These are phyloP conservation scores for Ips nitidus DNA, from an alignment of 1,140 invertebrate genomes.

Conservation along the genomic window DNA sequence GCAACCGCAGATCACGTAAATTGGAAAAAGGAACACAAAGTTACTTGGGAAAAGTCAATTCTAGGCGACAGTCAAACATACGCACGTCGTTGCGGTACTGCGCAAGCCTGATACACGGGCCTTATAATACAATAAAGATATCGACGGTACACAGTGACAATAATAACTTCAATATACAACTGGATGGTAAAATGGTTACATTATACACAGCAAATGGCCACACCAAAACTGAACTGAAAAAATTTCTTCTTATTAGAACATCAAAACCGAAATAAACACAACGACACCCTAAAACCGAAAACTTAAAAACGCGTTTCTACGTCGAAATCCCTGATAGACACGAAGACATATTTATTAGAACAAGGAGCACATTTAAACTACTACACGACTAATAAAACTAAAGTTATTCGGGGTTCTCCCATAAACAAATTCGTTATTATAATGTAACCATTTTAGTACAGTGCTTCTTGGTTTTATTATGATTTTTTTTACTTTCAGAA, in stretches of 20 bases:
- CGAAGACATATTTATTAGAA: constrained; percentile 24
- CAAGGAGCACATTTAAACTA: constrained; percentile 27
- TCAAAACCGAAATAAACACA: constrained; percentile 37
- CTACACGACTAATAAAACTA: not conserved
- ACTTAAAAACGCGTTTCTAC: constrained; percentile 21
- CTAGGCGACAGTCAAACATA: not conserved
- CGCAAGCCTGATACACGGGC: not conserved
- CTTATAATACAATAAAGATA: not conserved
- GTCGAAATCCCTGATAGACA: constrained; percentile 24
- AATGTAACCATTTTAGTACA: constrained; percentile 28
- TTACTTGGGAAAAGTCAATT: not conserved
- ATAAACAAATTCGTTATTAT: not conserved
- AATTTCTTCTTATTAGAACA: constrained; percentile 21
- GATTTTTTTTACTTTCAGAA: constrained; percentile 22
- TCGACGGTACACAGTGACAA: constrained; percentile 3
- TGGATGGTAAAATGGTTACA: constrained; percentile 33
- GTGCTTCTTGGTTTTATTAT: constrained; percentile 15
- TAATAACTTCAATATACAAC: not conserved
- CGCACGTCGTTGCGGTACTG: not conserved
- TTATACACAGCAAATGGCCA: constrained; percentile 26
- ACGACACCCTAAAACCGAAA: constrained; percentile 5
- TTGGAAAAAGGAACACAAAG: not conserved
- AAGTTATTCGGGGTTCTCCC: not conserved
- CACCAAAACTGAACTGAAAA: constrained; percentile 40
- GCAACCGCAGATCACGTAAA: no score